Base-by-base conservation (phyloP, 1,140 invertebrate genomes). In the Megathymus violae region DNA sequence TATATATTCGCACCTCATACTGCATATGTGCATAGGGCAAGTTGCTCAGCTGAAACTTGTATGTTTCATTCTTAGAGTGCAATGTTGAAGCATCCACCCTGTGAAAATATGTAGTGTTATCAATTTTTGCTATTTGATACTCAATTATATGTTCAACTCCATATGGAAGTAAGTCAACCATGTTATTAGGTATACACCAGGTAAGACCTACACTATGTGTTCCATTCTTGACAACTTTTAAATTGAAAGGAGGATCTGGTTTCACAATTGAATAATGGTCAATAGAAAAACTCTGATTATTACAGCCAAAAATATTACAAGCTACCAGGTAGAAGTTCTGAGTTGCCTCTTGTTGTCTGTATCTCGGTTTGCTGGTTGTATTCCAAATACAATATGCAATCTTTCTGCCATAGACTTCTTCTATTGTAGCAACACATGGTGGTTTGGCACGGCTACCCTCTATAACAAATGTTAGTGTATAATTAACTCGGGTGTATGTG, bases 1-100 rank as follows among this genome's bases (percentile, higher is more conserved):
- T 91, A 19, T 91, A 93, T 27, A 96, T 92, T 60, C 94, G 87
- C 6, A 95, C 92, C 68, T 95, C 94, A 86, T 95, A 96, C 43
- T 92, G 85, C 44, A 93, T 92, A 76, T 95, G 93, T 0, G 95
- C 93, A 82, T 94, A 95, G 46, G 92, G 85, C 10, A 96, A 78
- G 56, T 91, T 86, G 1, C 91, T 92, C 34, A 96, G 84, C 67
- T 93, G 92, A 72, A 92, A 92, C 48, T 61, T 77, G 51, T 92
- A 91, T 62, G 80, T 80, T 60, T 74, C 78, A 63, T 85, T 85
- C 34, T 71, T 82, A 15, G 68, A 31, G n/a, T 81, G 77, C 36
- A 89, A 65, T n/a, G 31, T 36, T 15, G 85, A 76, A 10, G 79
- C 58, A 79, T 91, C 69, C 1, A 91, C 80, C 67, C 69, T 75